Conservation (phyloP, 2,797 vertebrate species). For the Urosaurus nigricauda region DNA sequence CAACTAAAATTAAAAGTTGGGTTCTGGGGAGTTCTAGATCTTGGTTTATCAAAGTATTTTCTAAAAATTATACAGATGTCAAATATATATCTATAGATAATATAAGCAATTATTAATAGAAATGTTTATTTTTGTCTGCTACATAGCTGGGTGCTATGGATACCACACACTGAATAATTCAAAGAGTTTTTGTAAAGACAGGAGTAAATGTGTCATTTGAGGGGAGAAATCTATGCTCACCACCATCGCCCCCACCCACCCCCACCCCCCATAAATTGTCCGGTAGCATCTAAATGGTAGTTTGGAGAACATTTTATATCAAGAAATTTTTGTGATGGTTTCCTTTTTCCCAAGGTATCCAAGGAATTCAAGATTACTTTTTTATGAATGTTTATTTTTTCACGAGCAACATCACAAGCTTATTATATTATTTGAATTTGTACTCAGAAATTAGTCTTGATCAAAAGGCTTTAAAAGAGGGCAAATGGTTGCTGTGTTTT, state of each 20-base stretch:
- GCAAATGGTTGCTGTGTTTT: constrained; percentile 78
- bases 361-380: constrained; percentile 60
- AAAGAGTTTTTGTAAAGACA: constrained; percentile 47
- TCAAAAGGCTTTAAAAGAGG: constrained; percentile 79
- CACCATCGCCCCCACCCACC: no score
- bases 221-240: neutral
- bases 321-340: neutral
- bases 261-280: neutral
- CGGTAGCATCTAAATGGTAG: neutral
- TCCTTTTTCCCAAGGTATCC: neutral
- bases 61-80: constrained; percentile 34
- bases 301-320: constrained; percentile 1
- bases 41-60: constrained; percentile 54
- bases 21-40: constrained; percentile 52
- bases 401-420: constrained; percentile 86
- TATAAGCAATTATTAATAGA: constrained; percentile 24
- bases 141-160: constrained; percentile 62
- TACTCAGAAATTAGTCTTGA: constrained; percentile 80
- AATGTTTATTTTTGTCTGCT: constrained; percentile 39
- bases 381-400: constrained; percentile 83
- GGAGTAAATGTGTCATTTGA: neutral
- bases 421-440: constrained; percentile 82
- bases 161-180: constrained; percentile 49
- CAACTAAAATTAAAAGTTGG: constrained; percentile 61
- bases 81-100: constrained; percentile 1